A percentile compares a stretch with the other conserved stretches of the same genome.
These are phyloP conservation scores for Antigone vipio DNA, from an alignment of 2,113 vertebrate genomes.

Conservation along the genomic window DNA sequence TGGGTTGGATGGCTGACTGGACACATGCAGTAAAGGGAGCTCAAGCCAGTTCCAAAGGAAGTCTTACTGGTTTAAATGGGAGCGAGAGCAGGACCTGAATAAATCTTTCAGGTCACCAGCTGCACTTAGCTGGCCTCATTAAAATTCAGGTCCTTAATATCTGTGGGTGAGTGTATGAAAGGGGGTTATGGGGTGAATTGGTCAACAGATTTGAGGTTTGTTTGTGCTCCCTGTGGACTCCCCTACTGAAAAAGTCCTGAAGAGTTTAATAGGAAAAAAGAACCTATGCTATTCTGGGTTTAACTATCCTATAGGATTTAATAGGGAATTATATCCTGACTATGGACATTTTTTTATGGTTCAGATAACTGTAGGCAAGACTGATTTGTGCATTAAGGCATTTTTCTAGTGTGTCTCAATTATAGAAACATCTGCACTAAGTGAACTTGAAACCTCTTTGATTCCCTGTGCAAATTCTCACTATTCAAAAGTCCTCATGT, in stretches of 20 bases:
- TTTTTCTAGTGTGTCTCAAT: constrained; percentile 68
- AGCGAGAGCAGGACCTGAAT: not conserved
- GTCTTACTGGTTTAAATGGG: constrained; percentile 53
- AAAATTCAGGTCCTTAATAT: constrained; percentile 51
- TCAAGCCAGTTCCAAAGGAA: constrained; percentile 1
- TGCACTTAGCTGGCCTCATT: constrained; percentile 47
- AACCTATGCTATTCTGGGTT: not conserved
- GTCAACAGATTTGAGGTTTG: constrained; percentile 43
- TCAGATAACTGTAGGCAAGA: constrained; percentile 64
- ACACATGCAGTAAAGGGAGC: constrained; percentile 7
- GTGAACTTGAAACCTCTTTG: constrained; percentile 66
- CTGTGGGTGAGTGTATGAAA: constrained; percentile 27
- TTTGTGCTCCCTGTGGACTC: constrained; percentile 31
- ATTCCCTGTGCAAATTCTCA: constrained; percentile 64
- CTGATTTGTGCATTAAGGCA: constrained; percentile 64
- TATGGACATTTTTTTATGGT: constrained; percentile 55
- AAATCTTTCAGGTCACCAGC: constrained; percentile 55
- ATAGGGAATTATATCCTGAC: constrained; percentile 49
- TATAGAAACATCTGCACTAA: constrained; percentile 69
- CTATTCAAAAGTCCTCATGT: constrained; percentile 31
- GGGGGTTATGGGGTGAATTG: constrained; percentile 36
- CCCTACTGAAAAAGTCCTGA: constrained; percentile 10
- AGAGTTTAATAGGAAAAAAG: constrained; percentile 46
- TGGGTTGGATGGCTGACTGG: not conserved
- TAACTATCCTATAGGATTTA: constrained; percentile 50